Evolutionary conservation across 1,140 invertebrate genomes (phyloP), one percentile per base, ranked within the genome.

Genomic region (Drosophila truncata): DNA sequence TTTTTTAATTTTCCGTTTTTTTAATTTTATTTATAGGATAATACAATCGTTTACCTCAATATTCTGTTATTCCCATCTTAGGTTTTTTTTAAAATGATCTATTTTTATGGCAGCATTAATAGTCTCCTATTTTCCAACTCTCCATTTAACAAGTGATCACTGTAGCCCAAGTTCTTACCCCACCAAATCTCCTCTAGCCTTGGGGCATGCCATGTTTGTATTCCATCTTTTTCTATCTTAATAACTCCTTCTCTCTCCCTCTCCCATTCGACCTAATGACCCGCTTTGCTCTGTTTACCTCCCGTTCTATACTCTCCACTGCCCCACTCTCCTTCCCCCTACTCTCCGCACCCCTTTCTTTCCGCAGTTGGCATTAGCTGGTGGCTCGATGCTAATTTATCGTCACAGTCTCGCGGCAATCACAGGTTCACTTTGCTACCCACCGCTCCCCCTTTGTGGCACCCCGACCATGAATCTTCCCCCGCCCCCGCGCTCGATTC

Each of bases 341-440:
- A 39, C 25, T 20, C 14, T 10, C 31, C 27, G 14, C 27, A 23
- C 13, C 10, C 35, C n/a, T 31, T 25, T 16, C 41, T 3, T 41
- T 31, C 57, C 66, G 14, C 59, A 49, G 20, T 42, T 63, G 37
- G 65, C 42, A 65, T 47, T 59, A 47, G 33, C 42, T 41, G 20
- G 41, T 33, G 64, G 76, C 78, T 70, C 85, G 82, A 84, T 87
- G 83, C 80, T 80, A 87, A 87, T 87, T 87, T 87, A 88, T 88
- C 84, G 83, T 83, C 74, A 78, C 74, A 78, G 74, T 78, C 63
- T 52, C 54, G 73, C 63, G 61, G 50, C 80, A 86, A 88, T 80
- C 80, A 80, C 85, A 88, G 84, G 72, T 87, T 80, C 72, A 83
- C 50, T 69, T 63, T 29, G 31, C 60, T 69, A 29, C 14, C 46